Percentiles rank a stretch among this genome's conserved stretches.
These are phyloP conservation scores for Euleptes europaea DNA, from an alignment of 2,113 vertebrate species.

Conservation along the genomic window DNA sequence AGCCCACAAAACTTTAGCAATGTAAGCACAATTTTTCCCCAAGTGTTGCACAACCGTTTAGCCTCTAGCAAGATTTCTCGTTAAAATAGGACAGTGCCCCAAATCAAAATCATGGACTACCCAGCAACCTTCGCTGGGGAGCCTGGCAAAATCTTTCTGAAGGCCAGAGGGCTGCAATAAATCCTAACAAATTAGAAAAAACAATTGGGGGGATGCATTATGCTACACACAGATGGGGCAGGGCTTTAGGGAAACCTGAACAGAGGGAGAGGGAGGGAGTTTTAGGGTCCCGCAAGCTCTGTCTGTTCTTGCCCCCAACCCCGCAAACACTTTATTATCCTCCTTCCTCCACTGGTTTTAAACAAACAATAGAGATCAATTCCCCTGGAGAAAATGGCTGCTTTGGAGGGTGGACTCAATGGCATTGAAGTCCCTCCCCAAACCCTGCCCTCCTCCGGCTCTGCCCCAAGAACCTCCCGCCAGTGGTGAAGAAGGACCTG, in stretches of 20 bases:
- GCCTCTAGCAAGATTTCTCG: conserved; percentile 24
- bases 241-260: not conserved
- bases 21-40: not conserved
- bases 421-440: too few relatives aligned
- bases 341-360: not conserved
- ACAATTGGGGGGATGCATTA: not conserved
- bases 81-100: not conserved
- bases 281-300: not conserved
- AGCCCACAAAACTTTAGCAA: not conserved
- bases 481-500: too few relatives aligned
- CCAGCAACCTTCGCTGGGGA: conserved; percentile 25
- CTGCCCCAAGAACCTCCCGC: too few relatives aligned
- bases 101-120: conserved; percentile 38
- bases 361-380: too few relatives aligned
- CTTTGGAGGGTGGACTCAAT: too few relatives aligned
- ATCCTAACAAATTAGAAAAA: not conserved
- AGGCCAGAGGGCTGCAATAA: not conserved
- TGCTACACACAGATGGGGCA: not conserved
- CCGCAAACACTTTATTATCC: not conserved
- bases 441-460: too few relatives aligned
- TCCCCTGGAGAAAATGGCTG: too few relatives aligned
- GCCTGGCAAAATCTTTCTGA: conserved; percentile 18
- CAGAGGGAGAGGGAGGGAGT: not conserved
- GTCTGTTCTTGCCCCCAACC: not conserved
- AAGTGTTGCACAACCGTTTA: conserved; percentile 34